Evolutionary conservation across 2,113 vertebrate genomes (phyloP), one percentile per base, ranked within the genome.

Genomic region (Alethe diademata): DNA sequence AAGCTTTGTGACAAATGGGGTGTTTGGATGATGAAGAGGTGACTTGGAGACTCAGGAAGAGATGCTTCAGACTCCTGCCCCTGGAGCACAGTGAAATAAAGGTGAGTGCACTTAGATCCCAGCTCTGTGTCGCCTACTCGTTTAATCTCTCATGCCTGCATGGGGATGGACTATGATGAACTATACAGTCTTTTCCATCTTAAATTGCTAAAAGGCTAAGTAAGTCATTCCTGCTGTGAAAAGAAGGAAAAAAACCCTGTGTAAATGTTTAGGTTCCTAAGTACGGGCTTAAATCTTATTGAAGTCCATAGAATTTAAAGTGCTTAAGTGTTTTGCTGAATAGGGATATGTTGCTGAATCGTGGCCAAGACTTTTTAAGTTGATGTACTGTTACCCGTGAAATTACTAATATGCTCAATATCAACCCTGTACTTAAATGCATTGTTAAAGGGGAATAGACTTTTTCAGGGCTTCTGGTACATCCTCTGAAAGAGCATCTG

Each of bases 1-100:
- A 96, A 96, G 58, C 72, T 50, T 92, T 85, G 62, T 96, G 88
- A 95, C 90, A 92, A 95, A 94, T 79, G 78, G 31, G n/a, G 58
- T 85, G 78, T 73, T 86, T 65, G 66, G 89, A 84, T 92, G 92
- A 88, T 88, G 86, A 92, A 95, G 80, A 87, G 62, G 73, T 79
- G 66, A 71, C 93, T 92, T 90, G 91, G 86, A 95, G 82, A 78
- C 45, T 96, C 61, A 6, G n/a, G 57, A 94, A 91, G 51, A 84
- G 83, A 66, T 4, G 2, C 64, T 97, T 78, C 91, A 74, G 45
- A 50, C 36, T 85, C 42, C 86, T 9, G 43, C 56, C 82, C 76
- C 93, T 89, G 71, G 84, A 92, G 90, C 58, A 40, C 86, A 79
- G 72, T 93, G 85, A 94, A 95, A 78, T 86, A 85, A 96, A 95